Conservation (phyloP, 2,888 invertebrate genomes). For the Drosophila neoperkinsi region DNA sequence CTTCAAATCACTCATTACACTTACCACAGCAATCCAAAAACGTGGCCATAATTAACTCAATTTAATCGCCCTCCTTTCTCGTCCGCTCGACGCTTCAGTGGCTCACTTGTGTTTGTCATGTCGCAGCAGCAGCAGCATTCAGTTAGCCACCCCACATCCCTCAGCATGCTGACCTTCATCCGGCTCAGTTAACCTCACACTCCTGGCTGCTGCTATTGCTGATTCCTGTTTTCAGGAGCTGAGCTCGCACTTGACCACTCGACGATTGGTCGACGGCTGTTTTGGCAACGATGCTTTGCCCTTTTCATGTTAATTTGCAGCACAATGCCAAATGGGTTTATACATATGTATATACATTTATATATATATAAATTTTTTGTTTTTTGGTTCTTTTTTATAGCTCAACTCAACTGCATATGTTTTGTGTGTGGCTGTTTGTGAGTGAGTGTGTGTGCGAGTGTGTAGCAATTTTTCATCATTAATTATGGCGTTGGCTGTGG, state of each 20-base stretch:
- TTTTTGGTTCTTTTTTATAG: slow-evolving; percentile 13
- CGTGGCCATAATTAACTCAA: slow-evolving; percentile 76
- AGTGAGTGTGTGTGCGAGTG: slow-evolving; percentile 42
- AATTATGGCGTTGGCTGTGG: slow-evolving; percentile 78
- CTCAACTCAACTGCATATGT: slow-evolving; percentile 62
- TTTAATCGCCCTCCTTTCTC: slow-evolving; percentile 63
- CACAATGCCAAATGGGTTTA: slow-evolving; percentile 69
- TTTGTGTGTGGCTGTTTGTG: slow-evolving; percentile 48
- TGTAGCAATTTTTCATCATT: slow-evolving; percentile 79
- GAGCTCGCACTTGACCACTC: slow-evolving; percentile 46
- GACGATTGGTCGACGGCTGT: slow-evolving; percentile 38
- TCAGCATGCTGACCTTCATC: slow-evolving; percentile 37
- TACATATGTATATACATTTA: slow-evolving; percentile 21
- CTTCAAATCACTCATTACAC: slow-evolving; percentile 63
- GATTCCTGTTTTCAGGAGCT: background rate
- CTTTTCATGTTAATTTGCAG: slow-evolving; percentile 77
- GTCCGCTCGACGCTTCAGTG: slow-evolving; percentile 61
- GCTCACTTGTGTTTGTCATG: slow-evolving; percentile 64
- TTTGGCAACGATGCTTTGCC: slow-evolving; percentile 74
- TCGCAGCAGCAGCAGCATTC: slow-evolving; percentile 13
- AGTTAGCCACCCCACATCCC: background rate
- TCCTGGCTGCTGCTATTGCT: slow-evolving; percentile 4
- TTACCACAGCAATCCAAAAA: slow-evolving; percentile 60
- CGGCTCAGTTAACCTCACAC: background rate
- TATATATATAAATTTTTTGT: slow-evolving; percentile 22